phyloP scores from a whole-genome alignment of 2,888 invertebrate genomes.

The Dione vanillae region DNA sequence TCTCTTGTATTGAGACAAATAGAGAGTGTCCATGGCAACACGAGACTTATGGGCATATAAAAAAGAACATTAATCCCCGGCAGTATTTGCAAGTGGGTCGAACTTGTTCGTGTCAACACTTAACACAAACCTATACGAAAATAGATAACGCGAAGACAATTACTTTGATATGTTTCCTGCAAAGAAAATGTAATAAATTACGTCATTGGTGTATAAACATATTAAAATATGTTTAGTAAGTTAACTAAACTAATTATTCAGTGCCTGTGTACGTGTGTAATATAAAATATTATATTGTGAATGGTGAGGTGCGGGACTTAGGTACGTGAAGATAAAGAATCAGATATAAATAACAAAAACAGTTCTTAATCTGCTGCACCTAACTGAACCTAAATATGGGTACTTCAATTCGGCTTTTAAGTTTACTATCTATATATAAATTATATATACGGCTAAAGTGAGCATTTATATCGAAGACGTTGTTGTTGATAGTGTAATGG shows the following conservation, averaged over 20 bases:
- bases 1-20: too few species aligned
- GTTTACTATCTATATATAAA: neutral
- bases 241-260: neutral
- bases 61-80: constrained; percentile 9
- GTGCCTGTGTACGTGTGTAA: neutral
- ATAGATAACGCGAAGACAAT: constrained; percentile 23
- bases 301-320: neutral
- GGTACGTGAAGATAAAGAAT: neutral
- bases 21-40: too few species aligned
- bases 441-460: neutral
- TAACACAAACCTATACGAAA: constrained; percentile 26
- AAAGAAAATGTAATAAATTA: neutral
- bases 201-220: neutral
- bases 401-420: neutral
- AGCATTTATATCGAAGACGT: constrained; percentile 6
- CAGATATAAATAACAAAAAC: neutral
- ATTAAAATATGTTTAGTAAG: neutral
- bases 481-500: constrained; percentile 31
- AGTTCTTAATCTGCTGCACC: neutral
- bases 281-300: neutral
- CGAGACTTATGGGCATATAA: neutral
- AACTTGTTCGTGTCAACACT: constrained; percentile 31
- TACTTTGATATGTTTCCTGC: constrained; percentile 5
- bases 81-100: constrained; percentile 36
- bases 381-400: neutral